These are phyloP conservation scores for Epizoanthus fatuus DNA, from an alignment of 92 coral and sea anemone species.

Conservation along the genomic window DNA sequence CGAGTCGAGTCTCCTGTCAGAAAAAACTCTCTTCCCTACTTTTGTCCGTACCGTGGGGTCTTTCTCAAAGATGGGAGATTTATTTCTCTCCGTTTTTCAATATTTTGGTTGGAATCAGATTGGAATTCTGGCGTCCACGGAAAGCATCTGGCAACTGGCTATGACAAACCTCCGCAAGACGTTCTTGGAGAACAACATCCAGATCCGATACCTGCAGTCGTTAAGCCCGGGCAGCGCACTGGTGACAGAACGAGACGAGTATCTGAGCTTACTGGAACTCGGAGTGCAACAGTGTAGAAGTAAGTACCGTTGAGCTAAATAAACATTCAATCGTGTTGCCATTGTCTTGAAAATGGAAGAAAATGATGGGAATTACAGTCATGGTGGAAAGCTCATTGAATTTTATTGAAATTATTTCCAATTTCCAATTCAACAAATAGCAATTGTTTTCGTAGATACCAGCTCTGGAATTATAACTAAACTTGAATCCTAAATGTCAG, in stretches of 20 bases:
- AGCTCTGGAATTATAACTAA: no score
- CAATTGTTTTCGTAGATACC: no score
- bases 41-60: slow-evolving; percentile 89
- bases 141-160: slow-evolving; percentile 75
- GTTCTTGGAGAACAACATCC: slow-evolving; percentile 69
- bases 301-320: slow-evolving; percentile 44
- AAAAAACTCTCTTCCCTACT: slow-evolving; percentile 78
- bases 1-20: slow-evolving; percentile 83
- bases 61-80: slow-evolving; percentile 85
- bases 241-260: slow-evolving; percentile 85
- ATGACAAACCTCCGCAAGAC: slow-evolving; percentile 64
- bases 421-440: no score
- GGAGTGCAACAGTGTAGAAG: slow-evolving; percentile 82
- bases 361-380: no score
- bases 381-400: no score
- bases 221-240: slow-evolving; percentile 85
- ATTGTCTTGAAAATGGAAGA: no score
- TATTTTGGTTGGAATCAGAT: slow-evolving; percentile 88
- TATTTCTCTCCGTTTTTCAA: slow-evolving; percentile 77
- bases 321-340: no score
- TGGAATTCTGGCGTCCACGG: slow-evolving; percentile 89
- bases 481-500: no score
- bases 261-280: slow-evolving; percentile 76
- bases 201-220: slow-evolving; percentile 83
- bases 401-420: no score